Conservation (phyloP, 2,113 vertebrate species). For the Charina bottae region DNA sequence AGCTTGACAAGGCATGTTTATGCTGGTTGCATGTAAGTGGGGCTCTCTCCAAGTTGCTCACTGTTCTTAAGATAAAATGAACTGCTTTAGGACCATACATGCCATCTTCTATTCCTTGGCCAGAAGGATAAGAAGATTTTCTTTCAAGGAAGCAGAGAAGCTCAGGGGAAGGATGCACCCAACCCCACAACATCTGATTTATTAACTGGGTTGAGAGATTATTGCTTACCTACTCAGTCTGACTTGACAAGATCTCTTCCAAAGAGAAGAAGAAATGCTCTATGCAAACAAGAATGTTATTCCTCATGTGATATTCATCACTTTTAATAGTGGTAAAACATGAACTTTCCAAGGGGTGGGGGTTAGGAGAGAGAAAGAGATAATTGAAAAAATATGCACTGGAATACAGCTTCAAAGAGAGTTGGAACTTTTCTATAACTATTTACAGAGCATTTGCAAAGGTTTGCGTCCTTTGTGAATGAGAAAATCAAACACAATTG, state of each 20-base stretch:
- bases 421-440: conserved; percentile 26
- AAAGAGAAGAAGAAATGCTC: not conserved
- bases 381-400: conserved; percentile 11
- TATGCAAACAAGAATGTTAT: not conserved
- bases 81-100: no score
- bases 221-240: not conserved
- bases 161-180: no score
- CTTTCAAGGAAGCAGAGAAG: not conserved
- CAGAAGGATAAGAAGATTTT: not conserved
- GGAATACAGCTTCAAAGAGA: conserved; percentile 21
- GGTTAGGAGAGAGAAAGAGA: not conserved
- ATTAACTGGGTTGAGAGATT: not conserved
- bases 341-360: not conserved
- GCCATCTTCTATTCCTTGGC: not conserved
- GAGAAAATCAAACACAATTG: not conserved
- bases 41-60: no score
- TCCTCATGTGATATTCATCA: conserved; percentile 35
- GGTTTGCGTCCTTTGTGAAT: not conserved
- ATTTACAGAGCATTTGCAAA: conserved; percentile 1
- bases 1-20: no score
- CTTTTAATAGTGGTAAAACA: conserved; percentile 11
- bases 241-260: not conserved
- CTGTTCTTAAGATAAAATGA: no score
- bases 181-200: not conserved
- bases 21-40: no score